These are phyloP conservation scores for Mallotus villosus DNA, from an alignment of 2,797 vertebrate genomes.

Conservation along the genomic window DNA sequence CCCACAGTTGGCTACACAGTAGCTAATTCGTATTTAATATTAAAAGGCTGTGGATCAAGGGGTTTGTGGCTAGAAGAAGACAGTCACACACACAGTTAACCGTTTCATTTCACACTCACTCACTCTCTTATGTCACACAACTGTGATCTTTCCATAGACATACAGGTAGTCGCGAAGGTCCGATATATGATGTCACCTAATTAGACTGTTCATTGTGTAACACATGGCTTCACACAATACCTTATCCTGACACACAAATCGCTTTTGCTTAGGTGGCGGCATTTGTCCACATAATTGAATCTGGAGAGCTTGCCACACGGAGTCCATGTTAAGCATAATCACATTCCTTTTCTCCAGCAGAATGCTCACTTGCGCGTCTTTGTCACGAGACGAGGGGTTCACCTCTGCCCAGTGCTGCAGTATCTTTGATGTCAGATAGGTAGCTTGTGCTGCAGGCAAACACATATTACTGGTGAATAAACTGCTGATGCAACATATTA, in stretches of 20 bases:
- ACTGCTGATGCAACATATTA: neutral
- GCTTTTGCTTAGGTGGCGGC: neutral
- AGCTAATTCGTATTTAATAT: neutral
- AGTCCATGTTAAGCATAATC: neutral
- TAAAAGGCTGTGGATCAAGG: neutral
- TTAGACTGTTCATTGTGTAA: slow-evolving; percentile 21
- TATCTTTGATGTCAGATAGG: neutral
- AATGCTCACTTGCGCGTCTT: neutral
- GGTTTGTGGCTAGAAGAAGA: neutral
- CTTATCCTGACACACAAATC: slow-evolving; percentile 16
- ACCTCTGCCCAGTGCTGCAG: neutral
- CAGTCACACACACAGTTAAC: neutral
- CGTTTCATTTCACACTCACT: neutral
- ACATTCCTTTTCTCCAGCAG: slow-evolving; percentile 1
- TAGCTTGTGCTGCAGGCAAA: neutral
- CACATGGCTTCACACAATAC: slow-evolving; percentile 11
- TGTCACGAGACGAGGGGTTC: neutral
- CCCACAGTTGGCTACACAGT: neutral
- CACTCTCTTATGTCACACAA: neutral
- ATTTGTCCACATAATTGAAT: slow-evolving; percentile 15
- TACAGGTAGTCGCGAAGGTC: neutral
- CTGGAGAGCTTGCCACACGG: slow-evolving; percentile 13
- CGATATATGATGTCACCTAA: slow-evolving; percentile 18
- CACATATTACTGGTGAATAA: too few species aligned
- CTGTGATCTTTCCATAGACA: neutral